Evolutionary conservation across 1,140 invertebrate genomes (phyloP).

Genomic region (Sycobia sp.): DNA sequence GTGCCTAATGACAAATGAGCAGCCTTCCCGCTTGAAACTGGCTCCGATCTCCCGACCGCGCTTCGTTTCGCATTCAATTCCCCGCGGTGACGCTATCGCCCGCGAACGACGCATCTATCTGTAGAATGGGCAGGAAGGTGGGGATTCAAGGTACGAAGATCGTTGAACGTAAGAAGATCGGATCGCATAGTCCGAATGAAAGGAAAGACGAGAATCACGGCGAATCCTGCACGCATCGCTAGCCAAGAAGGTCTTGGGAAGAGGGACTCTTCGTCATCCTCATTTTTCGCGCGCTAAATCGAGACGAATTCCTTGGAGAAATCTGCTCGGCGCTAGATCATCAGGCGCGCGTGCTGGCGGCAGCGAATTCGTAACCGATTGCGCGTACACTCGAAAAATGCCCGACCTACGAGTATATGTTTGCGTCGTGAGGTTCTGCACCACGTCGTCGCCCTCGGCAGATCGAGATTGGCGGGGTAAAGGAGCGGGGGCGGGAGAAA

Average conservation of each 20-base stretch:
- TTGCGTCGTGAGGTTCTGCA: no score
- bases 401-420: no score
- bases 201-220: neutral
- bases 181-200: constrained; percentile 11
- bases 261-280: constrained; percentile 14
- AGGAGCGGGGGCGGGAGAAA: no score
- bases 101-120: constrained; percentile 4
- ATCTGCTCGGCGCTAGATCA: constrained; percentile 52
- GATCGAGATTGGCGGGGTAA: no score
- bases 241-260: no score
- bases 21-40: constrained; percentile 10
- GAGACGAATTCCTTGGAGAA: constrained; percentile 51
- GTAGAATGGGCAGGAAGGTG: no score
- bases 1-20: constrained; percentile 24
- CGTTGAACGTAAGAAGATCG: neutral
- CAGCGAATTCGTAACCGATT: neutral
- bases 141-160: no score
- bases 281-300: neutral
- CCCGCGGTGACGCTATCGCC: constrained; percentile 36
- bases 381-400: neutral
- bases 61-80: constrained; percentile 42
- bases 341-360: neutral
- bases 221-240: no score
- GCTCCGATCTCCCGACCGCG: neutral
- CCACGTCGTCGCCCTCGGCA: no score